A percentile compares a stretch with the other conserved stretches of the same genome.
These are phyloP conservation scores for Fregetta grallaria DNA, from an alignment of 2,113 vertebrate species.

Conservation along the genomic window DNA sequence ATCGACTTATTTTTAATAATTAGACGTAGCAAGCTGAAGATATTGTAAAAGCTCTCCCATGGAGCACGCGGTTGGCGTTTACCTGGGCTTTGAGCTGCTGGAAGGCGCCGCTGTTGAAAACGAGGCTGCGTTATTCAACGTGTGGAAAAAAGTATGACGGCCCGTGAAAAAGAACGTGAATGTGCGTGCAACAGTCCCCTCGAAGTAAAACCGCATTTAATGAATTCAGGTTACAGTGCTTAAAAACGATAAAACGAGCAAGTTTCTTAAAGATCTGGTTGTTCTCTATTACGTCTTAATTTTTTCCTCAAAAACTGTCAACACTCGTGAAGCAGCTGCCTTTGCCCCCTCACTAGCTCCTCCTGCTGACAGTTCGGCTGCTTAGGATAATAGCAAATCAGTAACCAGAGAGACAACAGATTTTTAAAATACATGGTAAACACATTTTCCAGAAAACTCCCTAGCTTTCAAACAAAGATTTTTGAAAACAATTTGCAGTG, in stretches of 20 bases:
- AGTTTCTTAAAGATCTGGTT: too few relatives aligned
- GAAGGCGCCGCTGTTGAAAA: background rate
- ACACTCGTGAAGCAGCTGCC: fast-evolving
- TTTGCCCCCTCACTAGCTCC: background rate
- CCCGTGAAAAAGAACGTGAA: background rate
- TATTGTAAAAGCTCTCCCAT: fast-evolving
- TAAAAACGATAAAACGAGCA: background rate
- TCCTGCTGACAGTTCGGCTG: background rate
- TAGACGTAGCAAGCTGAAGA: background rate
- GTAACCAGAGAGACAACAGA: background rate
- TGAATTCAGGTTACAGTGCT: too few relatives aligned
- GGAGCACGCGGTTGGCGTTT: too few relatives aligned
- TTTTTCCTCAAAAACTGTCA: background rate
- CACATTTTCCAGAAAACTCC: background rate
- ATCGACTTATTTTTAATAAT: background rate
- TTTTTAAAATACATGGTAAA: background rate
- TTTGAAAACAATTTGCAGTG: background rate
- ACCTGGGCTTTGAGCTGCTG: background rate
- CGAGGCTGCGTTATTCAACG: fast-evolving
- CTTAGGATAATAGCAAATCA: background rate
- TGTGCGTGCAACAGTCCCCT: background rate
- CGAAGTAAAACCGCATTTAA: background rate
- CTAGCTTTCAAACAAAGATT: background rate
- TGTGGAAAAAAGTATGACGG: background rate
- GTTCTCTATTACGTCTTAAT: background rate